Evolutionary conservation across 2,888 invertebrate genomes (phyloP), one percentile per base, ranked within the genome.

Genomic region (Tenthredo mesomela): DNA sequence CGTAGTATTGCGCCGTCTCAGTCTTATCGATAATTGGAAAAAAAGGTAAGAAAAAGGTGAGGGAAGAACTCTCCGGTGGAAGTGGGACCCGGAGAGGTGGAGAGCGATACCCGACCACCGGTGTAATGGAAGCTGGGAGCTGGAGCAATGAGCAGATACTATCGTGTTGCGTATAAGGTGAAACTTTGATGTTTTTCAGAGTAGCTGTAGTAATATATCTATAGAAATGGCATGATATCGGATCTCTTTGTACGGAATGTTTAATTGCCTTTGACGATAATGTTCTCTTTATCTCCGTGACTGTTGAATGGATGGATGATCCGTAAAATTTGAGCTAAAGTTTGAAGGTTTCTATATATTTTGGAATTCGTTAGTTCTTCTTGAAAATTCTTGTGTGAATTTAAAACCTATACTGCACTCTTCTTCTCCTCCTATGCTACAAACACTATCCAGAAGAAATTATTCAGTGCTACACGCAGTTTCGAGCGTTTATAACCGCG

Each of bases 21-120:
- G 89, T 90, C 90, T 91, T 91, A 91, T 91, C 92, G 91, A 90
- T 91, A 91, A 91, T 91, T 91, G 90, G 89, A 89, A 90, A 90
- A 90, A 89, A 89, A 58, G 70, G 83, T 67, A 33, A 50, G 70
- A 71, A 25, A 73, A 21, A 61, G 80, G 85, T 80, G 85, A 85
- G 82, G 82, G 83, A 80, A 82, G 82, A 58, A 75, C 85, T 58
- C 75, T 82, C 54, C 54, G 85, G 84, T 58, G 65, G 86, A 61
- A 75, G 78, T 78, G 86, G 86, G 86, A 84, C 78, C 43, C 25
- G 82, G 84, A 84, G 80, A 73, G 84, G n/a, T n/a, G 86, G 65
- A 37, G 82, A 10, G 70, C 29, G 85, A 78, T 78, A 80, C 29
- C 61, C 80, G 80, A 61, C 61, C 37, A 80, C 80, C 61, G 40